These are phyloP conservation scores for Ellobius talpinus DNA, from an alignment of 2,113 vertebrate genomes.

Conservation along the genomic window DNA sequence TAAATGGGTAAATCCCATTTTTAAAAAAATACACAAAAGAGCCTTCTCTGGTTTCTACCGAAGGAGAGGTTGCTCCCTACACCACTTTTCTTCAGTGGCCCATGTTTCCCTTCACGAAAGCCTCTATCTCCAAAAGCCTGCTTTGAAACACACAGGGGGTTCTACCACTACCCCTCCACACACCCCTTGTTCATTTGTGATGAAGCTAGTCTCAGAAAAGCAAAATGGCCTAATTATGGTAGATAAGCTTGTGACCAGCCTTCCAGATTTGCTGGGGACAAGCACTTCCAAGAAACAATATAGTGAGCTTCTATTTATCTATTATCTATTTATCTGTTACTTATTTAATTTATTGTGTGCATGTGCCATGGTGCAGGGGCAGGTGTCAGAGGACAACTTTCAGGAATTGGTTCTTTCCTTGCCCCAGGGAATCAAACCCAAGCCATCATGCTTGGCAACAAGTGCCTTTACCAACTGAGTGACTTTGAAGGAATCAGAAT, in stretches of 20 bases:
- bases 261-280: background rate
- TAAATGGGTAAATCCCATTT: background rate
- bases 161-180: background rate
- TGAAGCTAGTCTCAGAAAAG: background rate
- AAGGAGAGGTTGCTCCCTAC: rapidly evolving
- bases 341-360: background rate
- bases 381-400: background rate
- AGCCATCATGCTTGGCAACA: no score
- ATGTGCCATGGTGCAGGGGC: background rate
- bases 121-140: background rate
- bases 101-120: background rate
- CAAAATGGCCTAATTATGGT: background rate
- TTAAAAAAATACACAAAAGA: background rate
- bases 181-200: background rate
- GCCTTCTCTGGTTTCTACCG: background rate
- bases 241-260: background rate
- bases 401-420: background rate
- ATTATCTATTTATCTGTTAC: background rate
- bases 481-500: no score
- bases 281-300: background rate
- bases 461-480: no score
- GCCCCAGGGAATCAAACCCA: background rate
- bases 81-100: background rate
- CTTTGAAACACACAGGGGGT: background rate
- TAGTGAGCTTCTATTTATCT: background rate